Evolutionary conservation across 2,888 invertebrate species (phyloP), one percentile per base, ranked within the genome.

Genomic region (Pterostichus madidus): DNA sequence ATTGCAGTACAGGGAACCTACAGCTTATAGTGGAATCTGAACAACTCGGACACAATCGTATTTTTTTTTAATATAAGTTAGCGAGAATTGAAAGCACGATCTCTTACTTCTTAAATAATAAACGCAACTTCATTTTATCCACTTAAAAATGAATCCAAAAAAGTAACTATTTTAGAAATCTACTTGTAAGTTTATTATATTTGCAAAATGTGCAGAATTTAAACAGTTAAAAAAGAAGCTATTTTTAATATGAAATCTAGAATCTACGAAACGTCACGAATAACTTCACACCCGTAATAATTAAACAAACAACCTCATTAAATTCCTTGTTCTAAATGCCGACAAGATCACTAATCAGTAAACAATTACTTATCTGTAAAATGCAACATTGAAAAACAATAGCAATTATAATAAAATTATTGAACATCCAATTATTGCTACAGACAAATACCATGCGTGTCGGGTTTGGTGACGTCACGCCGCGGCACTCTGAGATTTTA

Each of bases 361-460:
- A 49, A 80, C 78, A 79, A 79, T 79, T 79, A 79, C 78, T 61
- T 61, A 52, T 68, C 49, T 17, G 56, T 39, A 64, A 49, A 80
- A 52, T 64, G 68, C 80, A 71, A 71, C 68, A 71, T 39, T 44
- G 80, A 64, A 80, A 68, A 80, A 80, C 80, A 80, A 80, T 68
- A 80, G 80, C 80, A 80, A 80, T 80, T 80, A 80, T 80, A 80
- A 80, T 80, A 80, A 80, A 80, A 80, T 80, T 64, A 80, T 80
- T 80, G 68, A 80, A 80, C 80, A 64, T 68, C 80, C 80, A 80
- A 80, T 80, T 80, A 80, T 68, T 52, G 80, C 24, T 68, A 15
- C 76, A 53, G 49, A 80, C 80, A 80, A 80, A 80, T 80, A 80
- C 80, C 80, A 80, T 52, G 49, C 80, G 35, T 80, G 80, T 80